Percentiles rank a stretch among this genome's conserved stretches.
phyloP scores from a whole-genome alignment of 1,140 invertebrate species.

The Aricia agestis region DNA sequence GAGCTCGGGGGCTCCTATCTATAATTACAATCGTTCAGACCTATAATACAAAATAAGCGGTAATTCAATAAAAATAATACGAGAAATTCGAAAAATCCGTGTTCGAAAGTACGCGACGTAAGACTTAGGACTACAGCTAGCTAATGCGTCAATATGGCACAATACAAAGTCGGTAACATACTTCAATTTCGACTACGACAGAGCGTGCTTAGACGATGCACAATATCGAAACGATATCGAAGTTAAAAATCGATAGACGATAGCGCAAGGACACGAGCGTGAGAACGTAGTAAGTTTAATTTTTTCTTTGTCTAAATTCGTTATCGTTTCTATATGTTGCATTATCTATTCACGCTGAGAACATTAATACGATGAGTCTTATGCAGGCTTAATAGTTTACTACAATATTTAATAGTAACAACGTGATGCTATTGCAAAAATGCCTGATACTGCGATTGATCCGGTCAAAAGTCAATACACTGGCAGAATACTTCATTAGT shows the following conservation, averaged over 20 bases:
- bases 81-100: conserved; percentile 4
- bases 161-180: background rate
- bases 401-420: background rate
- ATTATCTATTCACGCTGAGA: background rate
- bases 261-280: no score
- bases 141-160: conserved; percentile 6
- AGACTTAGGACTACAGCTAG: conserved; percentile 6
- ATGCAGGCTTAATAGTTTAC: background rate
- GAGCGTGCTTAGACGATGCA: no score
- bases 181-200: no score
- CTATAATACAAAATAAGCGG: conserved; percentile 16
- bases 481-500: no score
- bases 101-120: background rate
- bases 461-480: conserved; percentile 6
- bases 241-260: no score
- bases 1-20: conserved; percentile 25
- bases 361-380: background rate
- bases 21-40: conserved; percentile 30
- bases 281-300: no score
- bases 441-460: conserved; percentile 14
- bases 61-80: conserved; percentile 5
- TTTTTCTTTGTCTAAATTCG: no score
- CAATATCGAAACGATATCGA: no score
- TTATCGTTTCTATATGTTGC: no score
- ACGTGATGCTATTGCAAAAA: background rate